These are phyloP conservation scores for Pempheris klunzingeri DNA, from an alignment of 2,797 vertebrate species.

Conservation along the genomic window DNA sequence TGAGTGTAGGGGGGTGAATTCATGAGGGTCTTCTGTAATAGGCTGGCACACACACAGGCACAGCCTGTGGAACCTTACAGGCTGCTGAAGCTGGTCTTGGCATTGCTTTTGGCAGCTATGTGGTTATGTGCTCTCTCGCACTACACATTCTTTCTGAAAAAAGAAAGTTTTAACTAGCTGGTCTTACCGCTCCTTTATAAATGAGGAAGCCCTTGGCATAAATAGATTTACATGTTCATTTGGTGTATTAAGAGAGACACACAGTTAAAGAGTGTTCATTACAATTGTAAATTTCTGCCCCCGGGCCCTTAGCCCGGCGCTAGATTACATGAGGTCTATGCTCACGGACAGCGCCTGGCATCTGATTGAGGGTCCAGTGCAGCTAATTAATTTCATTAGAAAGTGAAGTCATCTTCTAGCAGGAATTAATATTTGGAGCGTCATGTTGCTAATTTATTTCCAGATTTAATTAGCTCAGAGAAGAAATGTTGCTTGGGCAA, in stretches of 20 bases:
- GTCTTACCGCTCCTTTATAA: slow-evolving; percentile 90
- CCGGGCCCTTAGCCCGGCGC: slow-evolving; percentile 91
- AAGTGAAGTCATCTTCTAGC: slow-evolving; percentile 99
- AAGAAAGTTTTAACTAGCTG: slow-evolving; percentile 90
- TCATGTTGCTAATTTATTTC: slow-evolving; percentile 99
- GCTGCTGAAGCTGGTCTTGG: slow-evolving; percentile 79
- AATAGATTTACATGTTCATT: slow-evolving; percentile 97
- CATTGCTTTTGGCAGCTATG: slow-evolving; percentile 82
- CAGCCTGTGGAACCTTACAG: slow-evolving; percentile 80
- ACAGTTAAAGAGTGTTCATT: slow-evolving; percentile 99
- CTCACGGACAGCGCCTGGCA: slow-evolving; percentile 98
- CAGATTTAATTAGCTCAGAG: slow-evolving; percentile 99
- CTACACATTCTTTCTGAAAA: slow-evolving; percentile 83
- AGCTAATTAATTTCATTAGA: slow-evolving; percentile 99
- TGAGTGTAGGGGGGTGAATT: slow-evolving; percentile 77
- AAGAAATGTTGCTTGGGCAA: slow-evolving; percentile 99
- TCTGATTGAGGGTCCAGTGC: slow-evolving; percentile 99
- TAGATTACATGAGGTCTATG: slow-evolving; percentile 99
- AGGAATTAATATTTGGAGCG: slow-evolving; percentile 99
- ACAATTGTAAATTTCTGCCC: slow-evolving; percentile 99
- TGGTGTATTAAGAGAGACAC: slow-evolving; percentile 97
- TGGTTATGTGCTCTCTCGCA: slow-evolving; percentile 85
- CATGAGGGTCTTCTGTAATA: slow-evolving; percentile 80
- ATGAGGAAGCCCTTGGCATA: slow-evolving; percentile 92
- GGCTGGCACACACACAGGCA: slow-evolving; percentile 77